phyloP scores from a whole-genome alignment of 2,888 invertebrate genomes.

The Ceratothoa steindachneri region DNA sequence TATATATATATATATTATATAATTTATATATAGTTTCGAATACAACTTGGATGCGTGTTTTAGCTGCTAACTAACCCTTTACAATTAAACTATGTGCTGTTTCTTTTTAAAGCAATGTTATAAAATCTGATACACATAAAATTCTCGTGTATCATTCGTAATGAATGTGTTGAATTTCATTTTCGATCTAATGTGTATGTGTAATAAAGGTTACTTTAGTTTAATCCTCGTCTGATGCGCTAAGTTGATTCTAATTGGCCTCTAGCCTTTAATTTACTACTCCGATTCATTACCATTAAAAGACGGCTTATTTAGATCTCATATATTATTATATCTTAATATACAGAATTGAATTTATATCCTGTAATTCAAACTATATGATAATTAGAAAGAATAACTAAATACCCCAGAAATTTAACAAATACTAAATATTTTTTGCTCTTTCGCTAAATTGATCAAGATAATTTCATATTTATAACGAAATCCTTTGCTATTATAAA shows the following conservation, averaged over 20 bases:
- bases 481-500: neutral
- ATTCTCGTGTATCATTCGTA: neutral
- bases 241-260: too few relatives aligned
- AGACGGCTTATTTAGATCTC: neutral
- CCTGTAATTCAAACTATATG: neutral
- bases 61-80: too few relatives aligned
- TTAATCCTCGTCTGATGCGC: neutral
- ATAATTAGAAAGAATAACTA: neutral
- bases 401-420: neutral
- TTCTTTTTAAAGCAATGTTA: neutral
- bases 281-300: neutral
- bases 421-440: neutral
- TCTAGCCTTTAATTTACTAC: neutral
- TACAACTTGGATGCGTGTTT: too few relatives aligned
- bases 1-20: neutral
- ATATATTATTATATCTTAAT: neutral
- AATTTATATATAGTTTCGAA: neutral
- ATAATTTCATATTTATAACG: neutral
- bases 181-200: too few relatives aligned
- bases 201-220: too few relatives aligned
- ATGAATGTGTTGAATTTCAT: neutral
- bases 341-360: neutral
- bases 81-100: too few relatives aligned
- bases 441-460: neutral
- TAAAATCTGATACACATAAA: neutral